A percentile compares a stretch with the other conserved stretches of the same genome.
phyloP scores from a whole-genome alignment of 1,140 invertebrate genomes.

The Drosophila triauraria region DNA sequence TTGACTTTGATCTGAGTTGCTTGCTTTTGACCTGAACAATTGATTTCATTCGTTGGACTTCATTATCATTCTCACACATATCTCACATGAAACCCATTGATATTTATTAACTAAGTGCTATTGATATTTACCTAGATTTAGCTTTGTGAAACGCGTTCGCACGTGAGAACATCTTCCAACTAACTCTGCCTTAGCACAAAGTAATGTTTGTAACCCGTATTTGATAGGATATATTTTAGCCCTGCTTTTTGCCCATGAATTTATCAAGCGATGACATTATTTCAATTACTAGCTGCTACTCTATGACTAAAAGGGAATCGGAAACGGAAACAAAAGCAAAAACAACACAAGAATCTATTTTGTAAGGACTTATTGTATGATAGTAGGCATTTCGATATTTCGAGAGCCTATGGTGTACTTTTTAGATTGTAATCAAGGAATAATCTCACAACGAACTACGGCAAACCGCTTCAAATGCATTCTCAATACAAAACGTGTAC shows the following conservation, averaged over 20 bases:
- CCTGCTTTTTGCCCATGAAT: slow-evolving; percentile 47
- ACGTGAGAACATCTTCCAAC: slow-evolving; percentile 72
- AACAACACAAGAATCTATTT: slow-evolving; percentile 56
- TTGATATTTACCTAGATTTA: slow-evolving; percentile 63
- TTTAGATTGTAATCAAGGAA: slow-evolving; percentile 43
- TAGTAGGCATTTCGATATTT: slow-evolving; percentile 47
- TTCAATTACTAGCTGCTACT: slow-evolving; percentile 45
- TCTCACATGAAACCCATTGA: slow-evolving; percentile 68
- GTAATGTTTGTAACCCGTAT: slow-evolving; percentile 58
- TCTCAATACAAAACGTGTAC: slow-evolving; percentile 54
- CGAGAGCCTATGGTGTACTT: slow-evolving; percentile 44
- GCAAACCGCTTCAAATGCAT: slow-evolving; percentile 49
- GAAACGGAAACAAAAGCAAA: slow-evolving; percentile 7
- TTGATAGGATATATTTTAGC: slow-evolving; percentile 54
- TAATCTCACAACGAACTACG: slow-evolving; percentile 58
- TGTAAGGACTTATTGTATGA: slow-evolving; percentile 61
- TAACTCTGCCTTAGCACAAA: slow-evolving; percentile 79
- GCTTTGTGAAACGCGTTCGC: slow-evolving; percentile 41
- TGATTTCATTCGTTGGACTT: slow-evolving; percentile 40
- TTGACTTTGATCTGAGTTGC: slow-evolving; percentile 49
- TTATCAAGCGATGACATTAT: slow-evolving; percentile 35
- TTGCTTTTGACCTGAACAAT: slow-evolving; percentile 37
- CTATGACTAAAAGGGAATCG: slow-evolving; percentile 14
- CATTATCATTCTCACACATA: slow-evolving; percentile 65
- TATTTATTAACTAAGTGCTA: slow-evolving; percentile 62